These are phyloP conservation scores for Nylanderia fulva DNA, from an alignment of 1,140 invertebrate genomes.

Conservation along the genomic window DNA sequence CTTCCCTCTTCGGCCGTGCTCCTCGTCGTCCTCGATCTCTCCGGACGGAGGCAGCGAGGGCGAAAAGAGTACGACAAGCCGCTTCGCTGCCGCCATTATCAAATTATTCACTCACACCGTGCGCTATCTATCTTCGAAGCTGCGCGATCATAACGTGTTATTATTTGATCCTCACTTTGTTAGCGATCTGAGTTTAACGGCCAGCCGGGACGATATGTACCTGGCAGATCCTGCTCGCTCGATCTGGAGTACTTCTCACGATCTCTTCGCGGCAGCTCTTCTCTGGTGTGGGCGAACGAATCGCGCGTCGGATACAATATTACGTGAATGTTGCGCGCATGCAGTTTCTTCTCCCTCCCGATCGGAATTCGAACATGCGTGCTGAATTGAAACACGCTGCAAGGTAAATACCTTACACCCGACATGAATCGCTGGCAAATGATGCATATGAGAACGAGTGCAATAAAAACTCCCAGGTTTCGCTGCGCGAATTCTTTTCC, in stretches of 20 bases:
- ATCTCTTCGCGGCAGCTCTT: conserved; percentile 68
- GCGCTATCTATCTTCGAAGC: conserved; percentile 83
- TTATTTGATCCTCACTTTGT: conserved; percentile 86
- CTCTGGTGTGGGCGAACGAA: conserved; percentile 28
- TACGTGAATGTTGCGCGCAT: conserved; percentile 25
- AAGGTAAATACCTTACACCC: background rate
- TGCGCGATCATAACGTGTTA: conserved; percentile 83
- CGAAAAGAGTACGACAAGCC: conserved; percentile 66
- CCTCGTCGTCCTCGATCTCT: conserved; percentile 60
- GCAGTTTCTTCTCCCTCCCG: background rate
- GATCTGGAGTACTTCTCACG: conserved; percentile 83
- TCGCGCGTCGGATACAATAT: conserved; percentile 30
- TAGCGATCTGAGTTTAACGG: conserved; percentile 83
- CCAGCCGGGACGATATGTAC: conserved; percentile 73
- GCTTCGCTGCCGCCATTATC: conserved; percentile 80
- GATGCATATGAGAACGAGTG: conserved; percentile 34
- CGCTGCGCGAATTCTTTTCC: too few relatives aligned
- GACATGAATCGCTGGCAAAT: background rate
- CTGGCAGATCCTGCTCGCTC: conserved; percentile 76
- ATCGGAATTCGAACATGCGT: conserved; percentile 28
- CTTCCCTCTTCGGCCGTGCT: conserved; percentile 67
- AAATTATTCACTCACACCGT: conserved; percentile 85
- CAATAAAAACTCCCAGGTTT: conserved; percentile 27
- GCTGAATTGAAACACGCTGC: too few relatives aligned
- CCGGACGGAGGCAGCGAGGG: conserved; percentile 64